Base-by-base conservation (phyloP, 2,797 vertebrate genomes). In the Clarias fuscus region DNA sequence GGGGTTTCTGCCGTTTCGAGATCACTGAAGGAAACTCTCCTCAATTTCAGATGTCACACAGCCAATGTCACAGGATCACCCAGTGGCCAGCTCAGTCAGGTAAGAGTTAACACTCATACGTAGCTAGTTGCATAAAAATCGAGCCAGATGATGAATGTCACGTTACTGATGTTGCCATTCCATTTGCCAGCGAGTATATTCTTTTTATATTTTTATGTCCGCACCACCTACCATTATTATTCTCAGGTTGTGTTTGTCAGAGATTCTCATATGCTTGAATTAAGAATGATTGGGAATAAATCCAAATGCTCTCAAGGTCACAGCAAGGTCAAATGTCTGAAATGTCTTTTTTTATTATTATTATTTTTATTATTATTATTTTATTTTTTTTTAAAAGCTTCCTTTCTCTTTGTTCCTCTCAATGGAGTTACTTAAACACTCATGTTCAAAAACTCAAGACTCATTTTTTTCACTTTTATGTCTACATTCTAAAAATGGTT, bases 31-130 rank as follows among this genome's bases (percentile, higher is more conserved):
- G 95, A 96, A 87, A 94, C 95, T 0, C 89, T 95, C 89, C 92
- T 98, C 90, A 96, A 95, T 94, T 96, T 98, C 90, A 97, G 96
- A 92, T 98, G 97, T 90, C 96, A 96, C 91, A 94, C 94, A 27
- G 94, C 96, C 91, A 97, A 96, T 94, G 92, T 91, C 87, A 95
- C 94, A 81, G 90, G 91, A 85, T 94, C 95, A 3, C 95, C 96
- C 37, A 92, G 93, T 88, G 94, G 93, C 90, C 96, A 95, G 89
- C 95, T 97, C 89, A 94, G 93, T 90, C 96, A 96, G 93, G 97
- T 98, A 95, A 90, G 91, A 79, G 87, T 88, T 90, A 84, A 82
- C 6, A 27, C 30, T 11, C 13, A 43, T 30, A 11, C 48, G 48
- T 48, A 64, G 13, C 17, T 11, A 53, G 4, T 22, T 59, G 40